phyloP scores from a whole-genome alignment of 2,797 vertebrate genomes.

The Ctenopoma kingsleyae region DNA sequence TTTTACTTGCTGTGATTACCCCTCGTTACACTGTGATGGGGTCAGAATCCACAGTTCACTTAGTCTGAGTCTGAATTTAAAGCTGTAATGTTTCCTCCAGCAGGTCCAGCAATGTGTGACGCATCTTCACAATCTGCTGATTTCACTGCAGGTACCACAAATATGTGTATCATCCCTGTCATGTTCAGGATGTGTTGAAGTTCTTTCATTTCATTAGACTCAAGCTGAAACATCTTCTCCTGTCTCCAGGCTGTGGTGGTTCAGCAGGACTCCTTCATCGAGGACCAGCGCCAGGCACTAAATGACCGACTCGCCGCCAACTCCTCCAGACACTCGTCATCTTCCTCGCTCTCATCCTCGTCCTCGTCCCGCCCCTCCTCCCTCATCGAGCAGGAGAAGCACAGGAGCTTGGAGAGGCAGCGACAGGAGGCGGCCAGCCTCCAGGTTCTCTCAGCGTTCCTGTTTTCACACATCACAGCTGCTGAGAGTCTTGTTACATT shows the following conservation, averaged over 20 bases:
- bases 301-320: conserved; percentile 75
- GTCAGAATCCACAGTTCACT: too few species aligned
- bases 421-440: conserved; percentile 91
- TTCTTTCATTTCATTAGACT: neutral
- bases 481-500: neutral
- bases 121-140: conserved; percentile 88
- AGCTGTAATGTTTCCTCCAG: conserved; percentile 72
- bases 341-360: conserved; percentile 76
- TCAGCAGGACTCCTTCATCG: conserved; percentile 92
- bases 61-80: neutral
- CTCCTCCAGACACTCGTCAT: conserved; percentile 79
- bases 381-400: conserved; percentile 93
- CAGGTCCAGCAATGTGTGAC: conserved; percentile 89
- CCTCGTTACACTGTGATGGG: too few species aligned
- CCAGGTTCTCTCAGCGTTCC: conserved; percentile 41
- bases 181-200: neutral
- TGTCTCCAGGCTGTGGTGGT: conserved; percentile 87
- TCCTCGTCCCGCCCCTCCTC: conserved; percentile 84
- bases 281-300: conserved; percentile 90
- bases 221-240: neutral
- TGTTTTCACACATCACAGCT: neutral
- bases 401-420: conserved; percentile 92
- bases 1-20: too few species aligned
- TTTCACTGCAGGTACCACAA: conserved; percentile 87
- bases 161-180: neutral